Evolutionary conservation across 2,888 invertebrate species (phyloP), one percentile per base, ranked within the genome.

Genomic region (Lydus trimaculatus): DNA sequence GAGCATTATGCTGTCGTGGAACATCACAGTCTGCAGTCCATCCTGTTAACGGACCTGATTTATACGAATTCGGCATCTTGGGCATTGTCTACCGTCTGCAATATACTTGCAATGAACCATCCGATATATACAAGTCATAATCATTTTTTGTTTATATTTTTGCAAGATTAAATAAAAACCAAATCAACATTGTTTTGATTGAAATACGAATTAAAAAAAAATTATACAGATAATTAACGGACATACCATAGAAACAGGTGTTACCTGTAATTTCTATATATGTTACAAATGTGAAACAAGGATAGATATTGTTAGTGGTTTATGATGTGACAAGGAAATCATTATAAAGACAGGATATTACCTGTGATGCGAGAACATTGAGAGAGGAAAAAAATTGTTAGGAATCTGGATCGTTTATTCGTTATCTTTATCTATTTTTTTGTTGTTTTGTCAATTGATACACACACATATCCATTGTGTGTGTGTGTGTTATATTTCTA

Each of bases 1-100:
- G 81, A 70, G 81, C 82, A 82, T 82, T 82, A 82, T 81, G 79
- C 81, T 82, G 82, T 82, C 83, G 74, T 73, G 71, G 75, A 76
- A 75, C 81, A 80, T 81, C 82, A 81, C 80, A 77, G 78, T 76
- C 78, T 79, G 79, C 78, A 75, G 76, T 76, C 76, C 80, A 82
- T 82, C 84, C 83, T 83, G 83, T 83, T 83, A 84, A 80, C 82
- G 81, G 79, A 76, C 79, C 78, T 83, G 83, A 83, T 83, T 84
- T 84, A 84, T 84, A 80, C 80, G 81, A 79, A 79, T 82, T 83
- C 82, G 82, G 82, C 74, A 65, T 78, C 73, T 75, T 74, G n/a
- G n/a, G 80, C 81, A 82, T 82, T 82, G 82, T 82, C 81, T 81
- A 74, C 73, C 73, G 65, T 75, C 70, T 61, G 56, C 15, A 56